Percentiles rank a stretch among this genome's conserved stretches.
These are phyloP conservation scores for Hypocryptadius cinnamomeus DNA, from an alignment of 2,113 vertebrate species.

Conservation along the genomic window DNA sequence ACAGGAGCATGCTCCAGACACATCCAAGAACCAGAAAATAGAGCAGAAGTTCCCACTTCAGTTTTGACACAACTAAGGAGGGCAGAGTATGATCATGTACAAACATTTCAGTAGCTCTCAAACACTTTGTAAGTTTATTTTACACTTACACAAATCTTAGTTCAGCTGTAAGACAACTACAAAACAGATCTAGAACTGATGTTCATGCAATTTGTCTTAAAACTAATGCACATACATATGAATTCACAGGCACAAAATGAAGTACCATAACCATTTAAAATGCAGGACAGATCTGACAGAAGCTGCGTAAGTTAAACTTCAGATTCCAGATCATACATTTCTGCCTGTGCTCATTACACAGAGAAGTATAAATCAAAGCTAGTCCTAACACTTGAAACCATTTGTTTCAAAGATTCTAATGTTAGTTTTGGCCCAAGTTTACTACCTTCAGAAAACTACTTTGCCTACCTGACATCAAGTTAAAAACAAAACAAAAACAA, in stretches of 20 bases:
- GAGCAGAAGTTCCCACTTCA: not conserved
- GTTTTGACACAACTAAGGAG: not conserved
- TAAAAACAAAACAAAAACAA: not conserved
- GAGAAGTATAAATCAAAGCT: not conserved
- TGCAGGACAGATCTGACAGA: not conserved
- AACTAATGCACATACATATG: not conserved
- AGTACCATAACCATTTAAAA: not conserved
- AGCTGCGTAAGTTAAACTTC: not conserved
- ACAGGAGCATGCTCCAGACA: not conserved
- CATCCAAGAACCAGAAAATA: not conserved
- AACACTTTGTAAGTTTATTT: not conserved
- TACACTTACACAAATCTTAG: not conserved
- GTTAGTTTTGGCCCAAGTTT: not conserved
- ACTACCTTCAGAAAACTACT: not conserved
- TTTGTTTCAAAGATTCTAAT: not conserved
- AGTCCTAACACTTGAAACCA: not conserved
- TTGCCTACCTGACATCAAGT: not conserved
- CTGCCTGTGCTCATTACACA: not conserved
- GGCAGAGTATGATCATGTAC: not conserved
- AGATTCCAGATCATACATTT: not conserved
- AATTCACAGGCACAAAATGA: not conserved
- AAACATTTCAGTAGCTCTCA: not conserved
- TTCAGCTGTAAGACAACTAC: not conserved
- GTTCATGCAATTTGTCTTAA: not conserved
- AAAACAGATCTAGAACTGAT: not conserved